These are phyloP conservation scores for Nebria salina DNA, from an alignment of 2,888 invertebrate species.

Conservation along the genomic window DNA sequence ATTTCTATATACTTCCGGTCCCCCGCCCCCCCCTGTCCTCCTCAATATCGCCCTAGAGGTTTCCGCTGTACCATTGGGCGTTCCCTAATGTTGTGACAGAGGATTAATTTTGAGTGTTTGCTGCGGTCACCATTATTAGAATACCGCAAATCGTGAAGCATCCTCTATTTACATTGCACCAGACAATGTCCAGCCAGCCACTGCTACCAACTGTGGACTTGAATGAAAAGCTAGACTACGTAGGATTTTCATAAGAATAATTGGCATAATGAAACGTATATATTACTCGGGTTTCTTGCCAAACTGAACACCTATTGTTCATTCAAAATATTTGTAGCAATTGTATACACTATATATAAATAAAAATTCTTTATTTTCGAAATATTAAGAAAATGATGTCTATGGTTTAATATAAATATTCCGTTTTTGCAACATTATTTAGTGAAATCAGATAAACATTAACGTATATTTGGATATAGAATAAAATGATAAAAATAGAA, in stretches of 20 bases:
- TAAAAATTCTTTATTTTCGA: too few relatives aligned
- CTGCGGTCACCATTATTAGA: background rate
- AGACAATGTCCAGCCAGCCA: background rate
- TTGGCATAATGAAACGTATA: background rate
- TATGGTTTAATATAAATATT: too few relatives aligned
- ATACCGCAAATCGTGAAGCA: background rate
- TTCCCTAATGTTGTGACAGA: background rate
- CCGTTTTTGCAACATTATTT: too few relatives aligned
- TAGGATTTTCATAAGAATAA: background rate
- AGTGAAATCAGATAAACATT: too few relatives aligned
- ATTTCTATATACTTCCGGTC: background rate
- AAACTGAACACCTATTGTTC: background rate
- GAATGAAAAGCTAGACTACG: background rate
- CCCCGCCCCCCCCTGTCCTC: too few relatives aligned
- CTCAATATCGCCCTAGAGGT: background rate
- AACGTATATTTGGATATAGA: too few relatives aligned
- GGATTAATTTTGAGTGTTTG: background rate
- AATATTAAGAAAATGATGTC: too few relatives aligned
- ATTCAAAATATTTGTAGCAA: too few relatives aligned
- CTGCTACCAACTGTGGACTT: background rate
- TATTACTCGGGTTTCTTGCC: background rate
- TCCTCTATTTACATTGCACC: background rate
- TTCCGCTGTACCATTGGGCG: background rate
- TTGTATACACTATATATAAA: too few relatives aligned
- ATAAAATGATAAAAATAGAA: background rate